Base-by-base conservation (phyloP, 1,140 invertebrate species). In the Zaprionus inermis region DNA sequence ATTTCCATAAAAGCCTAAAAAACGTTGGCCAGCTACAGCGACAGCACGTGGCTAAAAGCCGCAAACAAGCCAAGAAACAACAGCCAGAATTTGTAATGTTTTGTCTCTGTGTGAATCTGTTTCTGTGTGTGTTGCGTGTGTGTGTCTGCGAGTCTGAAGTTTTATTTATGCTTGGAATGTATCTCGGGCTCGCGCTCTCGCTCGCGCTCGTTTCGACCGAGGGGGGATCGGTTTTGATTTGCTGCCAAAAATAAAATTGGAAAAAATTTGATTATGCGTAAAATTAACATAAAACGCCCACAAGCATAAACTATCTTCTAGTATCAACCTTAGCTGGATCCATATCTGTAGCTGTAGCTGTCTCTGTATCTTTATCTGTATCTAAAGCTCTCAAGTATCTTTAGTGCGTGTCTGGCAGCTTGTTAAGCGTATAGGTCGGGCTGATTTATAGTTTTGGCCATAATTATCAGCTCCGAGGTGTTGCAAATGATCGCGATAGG, bases 41-140 rank as follows among this genome's bases (percentile, higher is more conserved):
- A 52, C 49, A 72, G 81, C 81, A 84, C 81, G 81, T 84, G 81
- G 82, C 78, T 64, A 85, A 81, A 78, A 86, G 74, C 75, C 75
- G 58, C 78, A 85, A 86, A 78, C 66, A 65, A 20, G 52, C 54
- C 49, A 60, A 68, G 38, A 65, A 51, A 56, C 61, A 68, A 64
- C 30, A 54, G 44, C 41, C 58, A 59, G 44, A 46, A 70, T 61
- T 58, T 71, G 22, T 71, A 51, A 12, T 22, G 30, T n/a, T n/a
- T n/a, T n/a, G 14, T 28, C 3, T 56, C 2, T 30, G 30, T 22
- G 51, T 56, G 24, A n/a, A 16, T 59, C 7, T 57, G 14, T 34
- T 10, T 24, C n/a, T 52, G 3, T 38, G 24, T 57, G 7, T 34
- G 30, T 60, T 16, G 16, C 24, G 44, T 41, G n/a, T 54, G 5